Evolutionary conservation across 2,113 vertebrate genomes (phyloP), one percentile per base, ranked within the genome.

Genomic region (Epinephelus fuscoguttatus): DNA sequence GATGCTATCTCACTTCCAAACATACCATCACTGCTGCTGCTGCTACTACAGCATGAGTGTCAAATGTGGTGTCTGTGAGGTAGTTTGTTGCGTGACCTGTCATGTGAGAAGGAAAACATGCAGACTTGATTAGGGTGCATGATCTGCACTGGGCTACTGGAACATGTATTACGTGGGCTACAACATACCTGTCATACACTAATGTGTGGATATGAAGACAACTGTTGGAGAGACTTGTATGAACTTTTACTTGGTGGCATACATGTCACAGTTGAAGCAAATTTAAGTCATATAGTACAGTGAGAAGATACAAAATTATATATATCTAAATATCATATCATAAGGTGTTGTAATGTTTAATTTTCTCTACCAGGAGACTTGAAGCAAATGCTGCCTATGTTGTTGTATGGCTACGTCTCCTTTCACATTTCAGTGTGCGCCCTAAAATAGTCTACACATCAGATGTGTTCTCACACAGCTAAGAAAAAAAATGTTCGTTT

Each of bases 401-500:
- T 84, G 50, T n/a, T 70, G 33, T 72, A 52, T 78, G 25, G 55
- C 17, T 9, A 42, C 25, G 10, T 3, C 57, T 53, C 2, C 0
- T 14, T 63, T 59, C 19, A 55, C 66, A 23, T 53, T 27, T 70
- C 49, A 25, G 56, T 6, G 4, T 62, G 47, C 11, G 14, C 15
- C 13, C 23, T 42, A 33, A 83, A 80, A 63, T 30, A 13, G 21
- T 64, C 1, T 14, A 7, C 17, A 13, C 27, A n/a, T 45, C 84
- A 84, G 86, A 86, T 86, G 81, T 79, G 75, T 42, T 87, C 78
- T 90, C 60, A 23, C 70, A 88, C 81, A 79, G 63, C 55, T 78
- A 59, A 80, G 8, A 55, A 0, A 74, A 64, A 56, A 45, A 27
- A 70, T 15, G 40, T 73, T 87, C 67, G 79, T 88, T 88, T 90